Evolutionary conservation across 2,797 vertebrate species (phyloP), one percentile per base, ranked within the genome.

Genomic region (Alectoris magna): DNA sequence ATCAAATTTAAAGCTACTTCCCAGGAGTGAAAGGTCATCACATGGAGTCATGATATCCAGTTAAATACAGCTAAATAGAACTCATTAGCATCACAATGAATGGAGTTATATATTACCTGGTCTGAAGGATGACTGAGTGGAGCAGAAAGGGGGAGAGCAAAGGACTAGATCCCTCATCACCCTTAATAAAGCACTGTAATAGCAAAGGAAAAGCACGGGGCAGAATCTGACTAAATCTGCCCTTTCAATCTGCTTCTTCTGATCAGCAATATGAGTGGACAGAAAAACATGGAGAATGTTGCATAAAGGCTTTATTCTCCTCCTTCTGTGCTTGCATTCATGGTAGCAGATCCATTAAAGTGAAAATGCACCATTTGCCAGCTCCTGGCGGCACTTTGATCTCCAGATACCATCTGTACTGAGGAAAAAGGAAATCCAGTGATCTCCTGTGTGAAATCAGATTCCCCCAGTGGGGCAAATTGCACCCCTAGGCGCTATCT

Each of bases 1-100:
- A 98, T 98, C 97, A 95, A 98, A 98, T 98, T 98, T 98, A 97
- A 98, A 98, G 97, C 93, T 97, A 98, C 97, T 98, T 98, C 98
- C 97, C 98, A 97, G 97, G 96, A 98, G 97, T 70, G 92, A 98
- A 97, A 98, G 97, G 97, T 98, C 98, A 97, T 95, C 66, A 4
- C 3, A 39, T 95, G 96, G 97, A 97, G 96, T 97, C 96, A 96
- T 95, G 96, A 97, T 98, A 98, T 97, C 97, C 97, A 97, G 97
- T 97, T 98, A 97, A 98, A 98, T 97, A 97, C 96, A 96, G 94
- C 97, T 98, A 98, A 98, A 98, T 98, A 98, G 97, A 97, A 96
- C 97, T 88, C 95, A 96, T 98, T 98, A 98, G 97, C 98, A 98
- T 98, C 94, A 98, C 97, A 98, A 98, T 97, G 97, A 97, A 96